Evolutionary conservation across 2,797 vertebrate species (phyloP), one percentile per base, ranked within the genome.

Genomic region (Poliocrania exsul): DNA sequence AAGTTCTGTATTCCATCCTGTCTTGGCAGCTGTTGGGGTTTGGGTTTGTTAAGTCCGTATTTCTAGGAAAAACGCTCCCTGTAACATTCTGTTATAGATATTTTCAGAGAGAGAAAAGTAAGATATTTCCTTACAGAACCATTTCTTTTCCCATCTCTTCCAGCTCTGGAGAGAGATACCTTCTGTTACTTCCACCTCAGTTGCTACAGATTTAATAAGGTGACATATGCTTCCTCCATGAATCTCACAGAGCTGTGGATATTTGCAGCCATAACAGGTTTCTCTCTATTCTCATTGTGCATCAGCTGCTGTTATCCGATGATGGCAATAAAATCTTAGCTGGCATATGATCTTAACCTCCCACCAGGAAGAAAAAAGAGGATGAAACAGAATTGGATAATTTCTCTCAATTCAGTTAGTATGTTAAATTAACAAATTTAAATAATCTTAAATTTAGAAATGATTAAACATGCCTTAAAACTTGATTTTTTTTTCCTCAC

Each of bases 101-200:
- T 73, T 90, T 90, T 94, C 86, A 88, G 88, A 93, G 26, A 81
- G 57, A 86, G 82, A 57, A 78, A 93, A 92, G 57, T 13, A 78
- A 75, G 51, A 90, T 21, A 58, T 95, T 94, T 95, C 80, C 58
- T 90, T 81, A 70, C 35, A 77, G 81, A 93, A 80, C 29, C 12
- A 24, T 73, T 78, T 95, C 81, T 81, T 35, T 86, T 90, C 78
- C 51, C n/a, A 11, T 94, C 31, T 85, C 67, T 88, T 95, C 64
- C n/a, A 94, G 53, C 71, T 93, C 93, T 93, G 67, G 71, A 91
- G 88, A 81, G 80, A 88, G 46, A 73, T 73, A 88, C 94, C 90
- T 95, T 95, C 95, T 96, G 92, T 95, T 93, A 84, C 93, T 95
- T 96, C 84, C 81, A 93, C 83, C 81, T 94, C 86, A 89, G 78